Conservation (phyloP, 2,797 vertebrate genomes). For the Rousettus madagascariensis region DNA sequence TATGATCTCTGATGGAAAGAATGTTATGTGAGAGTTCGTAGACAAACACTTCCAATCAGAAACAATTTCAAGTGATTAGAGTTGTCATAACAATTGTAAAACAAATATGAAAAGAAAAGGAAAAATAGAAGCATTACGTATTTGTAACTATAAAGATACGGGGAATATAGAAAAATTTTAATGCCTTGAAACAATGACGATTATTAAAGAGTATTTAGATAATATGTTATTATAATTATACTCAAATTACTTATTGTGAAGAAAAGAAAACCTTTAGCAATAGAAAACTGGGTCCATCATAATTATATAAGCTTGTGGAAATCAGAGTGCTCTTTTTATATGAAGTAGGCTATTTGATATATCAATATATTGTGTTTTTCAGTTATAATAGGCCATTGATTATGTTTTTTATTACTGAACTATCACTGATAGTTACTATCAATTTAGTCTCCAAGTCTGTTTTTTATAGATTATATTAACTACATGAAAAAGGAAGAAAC, state of each 20-base stretch:
- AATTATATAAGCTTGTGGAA: not conserved
- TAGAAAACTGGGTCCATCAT: not conserved
- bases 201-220: constrained; percentile 30
- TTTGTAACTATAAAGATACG: not conserved
- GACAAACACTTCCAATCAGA: constrained; percentile 4
- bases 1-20: constrained; percentile 15
- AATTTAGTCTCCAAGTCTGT: not conserved
- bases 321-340: not conserved
- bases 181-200: not conserved
- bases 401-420: constrained; percentile 44
- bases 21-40: not conserved
- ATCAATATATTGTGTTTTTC: not conserved
- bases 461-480: constrained; percentile 17
- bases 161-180: not conserved
- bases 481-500: constrained; percentile 36
- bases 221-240: not conserved
- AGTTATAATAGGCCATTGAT: not conserved
- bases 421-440: constrained; percentile 21
- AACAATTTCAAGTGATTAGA: constrained; percentile 28
- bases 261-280: constrained; percentile 39
- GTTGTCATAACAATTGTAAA: constrained; percentile 34
- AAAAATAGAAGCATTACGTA: not conserved
- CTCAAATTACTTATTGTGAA: constrained; percentile 23
- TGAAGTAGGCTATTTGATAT: constrained; percentile 19
- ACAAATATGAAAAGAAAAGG: not conserved